Percentiles rank a stretch among this genome's conserved stretches.
phyloP scores from a whole-genome alignment of 2,113 vertebrate species.

The Paedocypris sp. region DNA sequence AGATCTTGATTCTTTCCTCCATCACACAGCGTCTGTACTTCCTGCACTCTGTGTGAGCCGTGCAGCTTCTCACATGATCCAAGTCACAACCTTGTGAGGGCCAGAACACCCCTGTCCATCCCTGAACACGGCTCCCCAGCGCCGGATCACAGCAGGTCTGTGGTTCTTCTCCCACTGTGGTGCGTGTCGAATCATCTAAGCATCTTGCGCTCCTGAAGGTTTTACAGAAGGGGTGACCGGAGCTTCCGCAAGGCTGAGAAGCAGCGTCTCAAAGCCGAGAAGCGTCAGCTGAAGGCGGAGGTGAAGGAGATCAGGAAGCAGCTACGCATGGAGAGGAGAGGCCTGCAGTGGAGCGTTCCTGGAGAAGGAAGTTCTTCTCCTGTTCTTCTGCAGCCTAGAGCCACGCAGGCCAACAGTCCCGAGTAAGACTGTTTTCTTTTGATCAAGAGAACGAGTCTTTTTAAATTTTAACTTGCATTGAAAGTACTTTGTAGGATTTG shows the following conservation, averaged over 20 bases:
- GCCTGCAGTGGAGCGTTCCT: slow-evolving; percentile 75
- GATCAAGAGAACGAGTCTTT: not conserved
- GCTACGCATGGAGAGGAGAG: slow-evolving; percentile 83
- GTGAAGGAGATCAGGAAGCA: slow-evolving; percentile 92
- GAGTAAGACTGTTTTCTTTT: slow-evolving; percentile 42
- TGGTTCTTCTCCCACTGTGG: not conserved
- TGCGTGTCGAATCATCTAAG: not conserved
- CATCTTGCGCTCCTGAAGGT: slow-evolving; percentile 51
- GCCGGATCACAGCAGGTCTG: slow-evolving; percentile 64
- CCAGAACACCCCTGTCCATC: slow-evolving; percentile 74
- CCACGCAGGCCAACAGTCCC: slow-evolving; percentile 58
- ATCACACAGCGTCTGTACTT: slow-evolving; percentile 71
- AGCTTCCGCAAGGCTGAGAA: slow-evolving; percentile 91
- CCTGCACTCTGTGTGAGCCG: slow-evolving; percentile 83
- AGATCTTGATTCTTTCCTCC: not conserved
- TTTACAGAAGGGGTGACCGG: slow-evolving; percentile 85
- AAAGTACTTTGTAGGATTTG: no score
- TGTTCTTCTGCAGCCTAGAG: slow-evolving; percentile 59
- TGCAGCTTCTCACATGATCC: slow-evolving; percentile 76
- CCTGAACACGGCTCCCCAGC: slow-evolving; percentile 60
- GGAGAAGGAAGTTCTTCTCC: slow-evolving; percentile 60
- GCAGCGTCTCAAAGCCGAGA: slow-evolving; percentile 85
- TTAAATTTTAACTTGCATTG: no score
- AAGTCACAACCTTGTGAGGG: slow-evolving; percentile 79
- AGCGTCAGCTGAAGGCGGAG: slow-evolving; percentile 87